These are phyloP conservation scores for Hecatera dysodea DNA, from an alignment of 2,888 invertebrate species.

Conservation along the genomic window DNA sequence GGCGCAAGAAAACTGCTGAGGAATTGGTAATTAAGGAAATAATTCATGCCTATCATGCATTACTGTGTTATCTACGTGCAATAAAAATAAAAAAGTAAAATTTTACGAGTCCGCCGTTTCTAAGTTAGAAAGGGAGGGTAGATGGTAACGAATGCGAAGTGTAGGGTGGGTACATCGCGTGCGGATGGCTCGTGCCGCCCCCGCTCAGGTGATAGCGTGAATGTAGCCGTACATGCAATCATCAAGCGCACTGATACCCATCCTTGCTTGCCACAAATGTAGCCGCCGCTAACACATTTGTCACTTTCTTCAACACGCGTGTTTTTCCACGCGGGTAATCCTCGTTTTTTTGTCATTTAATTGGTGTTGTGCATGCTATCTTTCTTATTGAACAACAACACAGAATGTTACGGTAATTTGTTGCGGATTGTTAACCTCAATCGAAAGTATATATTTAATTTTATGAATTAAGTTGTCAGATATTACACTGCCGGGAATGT, in stretches of 20 bases:
- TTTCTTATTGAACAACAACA: constrained; percentile 29
- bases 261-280: constrained; percentile 61
- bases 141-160: constrained; percentile 42
- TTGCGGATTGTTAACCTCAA: constrained; percentile 47
- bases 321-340: constrained; percentile 58
- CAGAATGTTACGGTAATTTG: constrained; percentile 23
- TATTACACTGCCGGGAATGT: not conserved
- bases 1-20: constrained; percentile 34
- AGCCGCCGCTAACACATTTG: constrained; percentile 66
- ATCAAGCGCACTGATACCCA: constrained; percentile 66
- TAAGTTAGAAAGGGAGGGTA: constrained; percentile 62
- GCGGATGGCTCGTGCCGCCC: constrained; percentile 64
- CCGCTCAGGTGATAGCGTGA: constrained; percentile 64
- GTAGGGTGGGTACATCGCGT: constrained; percentile 66
- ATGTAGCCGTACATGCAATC: constrained; percentile 70
- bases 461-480: constrained; percentile 9
- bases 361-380: constrained; percentile 47
- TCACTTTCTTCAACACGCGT: constrained; percentile 73
- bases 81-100: constrained; percentile 55
- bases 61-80: constrained; percentile 56
- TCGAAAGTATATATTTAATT: constrained; percentile 43
- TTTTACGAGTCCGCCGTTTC: constrained; percentile 45
- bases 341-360: constrained; percentile 55
- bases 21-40: constrained; percentile 42
- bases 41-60: constrained; percentile 50